Base-by-base conservation (phyloP, 1,140 invertebrate genomes). In the Drosophila tristis region DNA sequence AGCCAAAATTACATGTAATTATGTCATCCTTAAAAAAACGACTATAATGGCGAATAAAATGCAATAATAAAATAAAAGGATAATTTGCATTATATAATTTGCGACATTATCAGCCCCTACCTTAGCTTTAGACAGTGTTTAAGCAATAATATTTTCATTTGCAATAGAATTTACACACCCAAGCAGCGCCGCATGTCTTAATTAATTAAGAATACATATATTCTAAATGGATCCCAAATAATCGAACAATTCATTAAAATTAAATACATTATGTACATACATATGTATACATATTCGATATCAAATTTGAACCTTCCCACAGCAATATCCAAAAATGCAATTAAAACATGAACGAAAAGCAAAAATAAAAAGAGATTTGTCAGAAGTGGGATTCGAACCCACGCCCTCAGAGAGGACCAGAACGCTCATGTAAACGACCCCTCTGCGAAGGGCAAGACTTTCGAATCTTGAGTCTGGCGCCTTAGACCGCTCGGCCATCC, bases 341-440 rank as follows among this genome's bases (percentile, higher is more conserved):
- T 54, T 39, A 47, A 9, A 31, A 31, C 16, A 56, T 31, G 4
- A 48, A 20, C 20, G 1, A 54, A 54, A 35, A 20, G 8, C 0
- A 9, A 9, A 2, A 43, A 29, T 15, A 51, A 51, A 51, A 31
- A 48, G 11, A 48, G 0, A 16, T 20, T 4, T 11, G 16, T 48
- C 5, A 45, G 44, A 16, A 48, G 95, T 96, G 95, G 95, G 95
- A 95, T 96, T 96, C 95, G 95, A 96, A 96, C 95, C 95, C 95
- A 96, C 95, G 95, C 95, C 95, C 95, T 95, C 95, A 95, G 93
- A 95, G 95, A 95, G 95, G 95, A 96, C 95, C 95, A 95, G 95
- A 13, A 16, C 11, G 45, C 45, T 20, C 47, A 48, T 31, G 8
- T 3, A 31, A 31, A 31, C 31, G 31, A 9, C 29, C 31, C 8